phyloP scores from a whole-genome alignment of 2,888 invertebrate genomes.

The Allacma fusca region DNA sequence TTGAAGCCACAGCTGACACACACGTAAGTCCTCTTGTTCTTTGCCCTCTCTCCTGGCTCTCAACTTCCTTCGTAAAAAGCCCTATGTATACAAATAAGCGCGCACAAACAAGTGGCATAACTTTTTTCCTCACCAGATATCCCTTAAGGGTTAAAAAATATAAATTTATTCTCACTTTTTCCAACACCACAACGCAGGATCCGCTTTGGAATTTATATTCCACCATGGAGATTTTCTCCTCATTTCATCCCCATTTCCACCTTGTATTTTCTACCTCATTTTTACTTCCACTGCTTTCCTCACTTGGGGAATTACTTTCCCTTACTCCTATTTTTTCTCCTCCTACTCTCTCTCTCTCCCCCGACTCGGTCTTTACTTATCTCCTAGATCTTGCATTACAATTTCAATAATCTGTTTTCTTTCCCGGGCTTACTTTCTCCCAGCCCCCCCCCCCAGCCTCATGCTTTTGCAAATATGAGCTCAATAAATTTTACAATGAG shows the following conservation, averaged over 20 bases:
- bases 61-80: background rate
- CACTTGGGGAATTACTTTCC: background rate
- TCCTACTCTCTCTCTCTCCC: constrained; percentile 3
- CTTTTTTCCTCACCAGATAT: background rate
- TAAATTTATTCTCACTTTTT: background rate
- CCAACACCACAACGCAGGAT: background rate
- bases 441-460: too few relatives aligned
- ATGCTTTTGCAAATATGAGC: too few relatives aligned
- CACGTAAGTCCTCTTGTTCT: constrained; percentile 50
- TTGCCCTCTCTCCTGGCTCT: background rate
- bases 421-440: too few relatives aligned
- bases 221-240: background rate
- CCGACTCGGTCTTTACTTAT: too few relatives aligned
- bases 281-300: background rate
- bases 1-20: constrained; percentile 60
- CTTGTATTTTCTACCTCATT: background rate
- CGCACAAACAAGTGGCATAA: background rate
- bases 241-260: background rate
- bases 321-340: background rate
- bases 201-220: background rate
- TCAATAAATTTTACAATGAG: too few relatives aligned
- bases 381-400: too few relatives aligned
- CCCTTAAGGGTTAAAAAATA: background rate
- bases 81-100: background rate
- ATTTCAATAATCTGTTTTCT: too few relatives aligned